Conservation (phyloP, 1,140 invertebrate species). For the Mamestra configurata region DNA sequence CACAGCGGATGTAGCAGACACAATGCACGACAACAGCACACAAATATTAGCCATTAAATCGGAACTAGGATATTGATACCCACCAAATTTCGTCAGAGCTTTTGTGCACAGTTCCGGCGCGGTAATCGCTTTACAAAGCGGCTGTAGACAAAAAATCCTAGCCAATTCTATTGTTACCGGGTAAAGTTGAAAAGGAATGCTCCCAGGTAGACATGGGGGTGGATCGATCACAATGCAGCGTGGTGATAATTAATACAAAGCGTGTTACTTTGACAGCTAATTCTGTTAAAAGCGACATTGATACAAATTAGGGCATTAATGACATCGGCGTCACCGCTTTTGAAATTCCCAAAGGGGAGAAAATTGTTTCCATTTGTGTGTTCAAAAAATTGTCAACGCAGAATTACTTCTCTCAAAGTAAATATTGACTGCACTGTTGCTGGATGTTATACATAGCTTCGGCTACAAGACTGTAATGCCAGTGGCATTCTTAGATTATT, state of each 20-base stretch:
- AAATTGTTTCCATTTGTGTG: constrained; percentile 45
- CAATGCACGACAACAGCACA: constrained; percentile 78
- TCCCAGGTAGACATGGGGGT: constrained; percentile 69
- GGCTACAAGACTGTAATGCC: constrained; percentile 56
- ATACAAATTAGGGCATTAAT: constrained; percentile 61
- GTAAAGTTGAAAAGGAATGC: constrained; percentile 63
- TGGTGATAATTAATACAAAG: constrained; percentile 58
- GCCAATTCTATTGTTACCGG: constrained; percentile 62
- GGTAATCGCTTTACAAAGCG: constrained; percentile 78
- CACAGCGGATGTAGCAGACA: constrained; percentile 65
- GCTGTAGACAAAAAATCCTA: constrained; percentile 68
- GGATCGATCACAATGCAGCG: constrained; percentile 60
- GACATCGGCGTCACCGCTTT: constrained; percentile 51
- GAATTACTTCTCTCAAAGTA: constrained; percentile 10
- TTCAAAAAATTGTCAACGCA: constrained; percentile 10
- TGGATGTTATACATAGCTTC: constrained; percentile 56
- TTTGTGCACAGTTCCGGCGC: constrained; percentile 80
- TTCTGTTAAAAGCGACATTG: constrained; percentile 60
- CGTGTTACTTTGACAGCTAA: constrained; percentile 59
- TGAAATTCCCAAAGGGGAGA: constrained; percentile 35
- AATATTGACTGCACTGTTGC: constrained; percentile 56
- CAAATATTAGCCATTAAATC: constrained; percentile 84
- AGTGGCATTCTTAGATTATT: constrained; percentile 70
- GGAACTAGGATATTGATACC: constrained; percentile 82
- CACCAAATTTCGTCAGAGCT: constrained; percentile 76